Base-by-base conservation (phyloP, 2,888 invertebrate species). In the Galeopsomyia nigrocyanea region DNA sequence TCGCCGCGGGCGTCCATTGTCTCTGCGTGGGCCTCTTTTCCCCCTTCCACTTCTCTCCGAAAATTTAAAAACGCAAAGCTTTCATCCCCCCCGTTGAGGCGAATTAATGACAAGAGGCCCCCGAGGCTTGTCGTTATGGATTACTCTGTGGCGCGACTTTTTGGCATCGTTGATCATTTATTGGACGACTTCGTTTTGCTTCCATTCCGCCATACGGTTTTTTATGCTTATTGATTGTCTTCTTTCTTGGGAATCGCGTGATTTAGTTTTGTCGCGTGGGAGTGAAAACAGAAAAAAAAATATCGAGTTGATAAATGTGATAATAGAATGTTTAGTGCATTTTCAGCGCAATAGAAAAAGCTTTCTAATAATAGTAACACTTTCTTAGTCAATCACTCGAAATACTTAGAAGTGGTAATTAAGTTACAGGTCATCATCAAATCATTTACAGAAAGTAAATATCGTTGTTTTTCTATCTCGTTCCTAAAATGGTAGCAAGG, bases 21-120 rank as follows among this genome's bases (percentile, higher is more conserved):
- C 76, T 74, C 77, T 55, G 70, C 73, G 83, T 84, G 84, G 84
- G 84, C 81, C 81, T 78, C 83, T n/a, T 5, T 39, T 17, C 53
- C 19, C 19, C 19, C 19, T 53, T 7, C 13, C 53, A n/a, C 26
- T 5, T 77, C 82, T 26, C 83, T 80, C 80, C 80, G 79, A 78
- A 77, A 77, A 31, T 61, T 19, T 55, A 71, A 78, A 77, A 76
- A 77, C 67, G 73, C 76, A 77, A 73, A 57, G 66, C 77, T 75
- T 71, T 76, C 61, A 16, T 1, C 16, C 60, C 46, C 55, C n/a
- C 82, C 82, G 81, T 76, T 72, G 80, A 73, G 83, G 80, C 60
- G 71, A 80, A 83, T 83, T 83, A 83, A 83, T 83, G 82, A 83
- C 75, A 76, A 77, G 75, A 71, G 58, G 47, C 5, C 13, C 17